These are phyloP conservation scores for Cyclargus thomasi DNA, from an alignment of 1,140 invertebrate genomes.

Conservation along the genomic window DNA sequence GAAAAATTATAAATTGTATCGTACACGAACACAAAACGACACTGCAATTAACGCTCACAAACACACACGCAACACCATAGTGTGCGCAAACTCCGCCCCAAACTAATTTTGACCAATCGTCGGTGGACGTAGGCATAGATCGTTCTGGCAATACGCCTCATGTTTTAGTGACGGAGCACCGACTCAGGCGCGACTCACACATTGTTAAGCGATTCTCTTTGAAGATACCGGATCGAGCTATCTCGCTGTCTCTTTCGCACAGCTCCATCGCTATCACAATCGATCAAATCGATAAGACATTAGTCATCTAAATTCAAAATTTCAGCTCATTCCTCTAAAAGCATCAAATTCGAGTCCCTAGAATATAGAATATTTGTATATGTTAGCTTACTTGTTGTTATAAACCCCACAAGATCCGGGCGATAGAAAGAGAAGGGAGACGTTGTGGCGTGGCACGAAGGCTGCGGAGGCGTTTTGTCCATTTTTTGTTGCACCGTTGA, in stretches of 20 bases:
- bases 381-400: not conserved
- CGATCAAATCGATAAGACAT: not conserved
- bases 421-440: slow-evolving; percentile 57
- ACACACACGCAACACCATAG: slow-evolving; percentile 42
- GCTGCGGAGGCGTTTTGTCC: slow-evolving; percentile 70
- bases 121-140: slow-evolving; percentile 57
- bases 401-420: slow-evolving; percentile 21
- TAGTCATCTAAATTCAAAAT: not conserved
- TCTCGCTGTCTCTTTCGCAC: slow-evolving; percentile 53
- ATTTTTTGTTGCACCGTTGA: slow-evolving; percentile 73
- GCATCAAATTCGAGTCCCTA: not conserved
- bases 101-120: slow-evolving; percentile 66
- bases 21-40: slow-evolving; percentile 59
- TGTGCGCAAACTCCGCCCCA: slow-evolving; percentile 66
- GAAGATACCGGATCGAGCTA: slow-evolving; percentile 60
- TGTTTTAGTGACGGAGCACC: slow-evolving; percentile 68
- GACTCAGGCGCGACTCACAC: slow-evolving; percentile 73
- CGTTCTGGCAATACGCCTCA: slow-evolving; percentile 66
- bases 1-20: slow-evolving; percentile 64
- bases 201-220: slow-evolving; percentile 65
- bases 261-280: slow-evolving; percentile 6
- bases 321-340: not conserved
- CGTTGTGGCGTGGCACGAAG: slow-evolving; percentile 53
- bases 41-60: slow-evolving; percentile 72
- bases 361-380: not conserved